phyloP scores from a whole-genome alignment of 2,113 vertebrate species.

The Actenoides lindsayi region DNA sequence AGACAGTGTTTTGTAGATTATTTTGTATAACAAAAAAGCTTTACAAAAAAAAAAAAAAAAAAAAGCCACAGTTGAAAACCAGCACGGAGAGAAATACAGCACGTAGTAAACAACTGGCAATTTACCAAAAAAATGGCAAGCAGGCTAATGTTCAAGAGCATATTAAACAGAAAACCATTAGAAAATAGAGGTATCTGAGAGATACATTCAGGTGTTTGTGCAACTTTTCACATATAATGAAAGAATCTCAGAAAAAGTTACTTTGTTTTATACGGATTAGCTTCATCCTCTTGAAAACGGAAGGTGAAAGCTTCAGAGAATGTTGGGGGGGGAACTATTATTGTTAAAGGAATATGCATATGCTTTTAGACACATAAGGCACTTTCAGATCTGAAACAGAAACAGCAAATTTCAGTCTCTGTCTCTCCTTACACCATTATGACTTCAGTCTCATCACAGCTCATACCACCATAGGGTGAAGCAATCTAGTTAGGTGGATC shows the following conservation, averaged over 20 bases:
- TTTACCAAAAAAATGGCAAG: not conserved
- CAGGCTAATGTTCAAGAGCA: not conserved
- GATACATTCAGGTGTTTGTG: not conserved
- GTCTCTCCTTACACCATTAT: not conserved
- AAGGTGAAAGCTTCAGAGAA: not conserved
- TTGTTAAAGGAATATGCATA: not conserved
- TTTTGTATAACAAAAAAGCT: not conserved
- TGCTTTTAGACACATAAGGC: not conserved
- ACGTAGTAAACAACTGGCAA: not conserved
- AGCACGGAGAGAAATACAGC: not conserved
- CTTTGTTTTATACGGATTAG: not conserved
- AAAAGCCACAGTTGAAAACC: not conserved
- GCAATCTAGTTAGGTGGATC: not conserved
- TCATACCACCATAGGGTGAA: not conserved
- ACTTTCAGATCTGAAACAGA: not conserved
- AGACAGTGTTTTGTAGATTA: not conserved
- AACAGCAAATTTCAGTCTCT: not conserved
- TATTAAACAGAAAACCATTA: not conserved
- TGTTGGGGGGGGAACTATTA: not conserved
- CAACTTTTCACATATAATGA: not conserved
- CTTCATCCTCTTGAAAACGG: not conserved
- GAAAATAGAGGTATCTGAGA: not conserved
- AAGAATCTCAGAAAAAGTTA: not conserved
- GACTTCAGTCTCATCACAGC: not conserved
- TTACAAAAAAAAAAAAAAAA: not conserved